Conservation (phyloP, 2,888 invertebrate species). For the Noctua janthina region DNA sequence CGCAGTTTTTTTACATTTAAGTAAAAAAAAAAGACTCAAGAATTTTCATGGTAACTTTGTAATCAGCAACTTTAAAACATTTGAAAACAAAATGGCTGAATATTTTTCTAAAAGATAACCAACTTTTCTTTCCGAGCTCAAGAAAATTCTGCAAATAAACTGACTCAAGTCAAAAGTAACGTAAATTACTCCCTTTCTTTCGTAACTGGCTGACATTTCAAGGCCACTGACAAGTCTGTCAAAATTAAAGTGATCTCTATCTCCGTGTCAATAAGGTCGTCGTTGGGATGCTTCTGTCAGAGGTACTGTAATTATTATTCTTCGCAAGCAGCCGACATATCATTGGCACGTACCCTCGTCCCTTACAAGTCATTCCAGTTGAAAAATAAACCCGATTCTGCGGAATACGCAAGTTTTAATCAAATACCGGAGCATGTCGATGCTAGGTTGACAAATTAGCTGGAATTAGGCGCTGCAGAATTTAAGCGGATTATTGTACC, state of each 20-base stretch:
- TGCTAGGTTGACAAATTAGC: slow-evolving; percentile 27
- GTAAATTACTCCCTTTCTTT: slow-evolving; percentile 35
- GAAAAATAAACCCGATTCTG: slow-evolving; percentile 30
- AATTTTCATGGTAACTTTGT: neutral
- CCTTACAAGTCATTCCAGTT: slow-evolving; percentile 23
- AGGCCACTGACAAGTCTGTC: neutral
- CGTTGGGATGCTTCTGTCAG: neutral
- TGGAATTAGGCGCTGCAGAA: slow-evolving; percentile 44
- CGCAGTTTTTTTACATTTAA: neutral
- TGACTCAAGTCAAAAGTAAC: slow-evolving; percentile 10
- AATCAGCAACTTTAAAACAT: neutral
- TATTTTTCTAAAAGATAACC: neutral
- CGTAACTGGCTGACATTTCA: slow-evolving; percentile 18
- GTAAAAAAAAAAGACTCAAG: neutral
- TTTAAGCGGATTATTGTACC: slow-evolving; percentile 19
- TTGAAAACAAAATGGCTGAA: neutral
- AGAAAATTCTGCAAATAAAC: slow-evolving; percentile 27
- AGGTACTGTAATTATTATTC: slow-evolving; percentile 43
- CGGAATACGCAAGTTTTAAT: slow-evolving; percentile 53
- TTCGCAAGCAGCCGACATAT: slow-evolving; percentile 16
- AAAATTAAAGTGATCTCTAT: neutral
- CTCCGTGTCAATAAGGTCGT: neutral
- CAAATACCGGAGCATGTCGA: slow-evolving; percentile 38
- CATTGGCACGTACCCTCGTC: slow-evolving; percentile 34
- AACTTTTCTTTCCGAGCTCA: neutral